Conservation (phyloP, 2,113 vertebrate species). For the Eulacestoma nigropectus region DNA sequence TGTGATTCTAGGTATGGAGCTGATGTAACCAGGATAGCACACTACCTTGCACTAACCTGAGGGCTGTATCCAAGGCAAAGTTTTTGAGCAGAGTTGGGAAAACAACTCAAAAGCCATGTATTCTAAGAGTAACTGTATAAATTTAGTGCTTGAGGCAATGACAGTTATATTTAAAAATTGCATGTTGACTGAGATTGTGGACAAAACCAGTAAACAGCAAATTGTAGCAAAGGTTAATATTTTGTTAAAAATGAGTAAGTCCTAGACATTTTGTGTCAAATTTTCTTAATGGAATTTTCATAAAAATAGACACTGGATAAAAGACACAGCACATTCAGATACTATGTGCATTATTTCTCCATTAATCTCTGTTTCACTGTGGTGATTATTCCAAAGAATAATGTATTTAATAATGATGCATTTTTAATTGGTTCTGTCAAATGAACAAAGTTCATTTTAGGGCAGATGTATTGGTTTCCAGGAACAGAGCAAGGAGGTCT, state of each 20-base stretch:
- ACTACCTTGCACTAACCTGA: not conserved
- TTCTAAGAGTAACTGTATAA: not conserved
- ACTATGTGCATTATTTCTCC: not conserved
- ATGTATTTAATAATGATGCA: not conserved
- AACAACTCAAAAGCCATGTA: not conserved
- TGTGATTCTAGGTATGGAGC: not conserved
- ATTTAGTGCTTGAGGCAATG: not conserved
- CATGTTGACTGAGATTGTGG: not conserved
- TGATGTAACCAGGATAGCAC: not conserved
- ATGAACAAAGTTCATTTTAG: not conserved
- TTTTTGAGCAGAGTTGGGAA: not conserved
- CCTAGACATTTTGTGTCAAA: not conserved
- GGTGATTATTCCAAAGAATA: not conserved
- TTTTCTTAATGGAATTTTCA: not conserved
- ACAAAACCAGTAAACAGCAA: not conserved
- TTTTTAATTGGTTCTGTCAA: not conserved
- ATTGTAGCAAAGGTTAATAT: not conserved
- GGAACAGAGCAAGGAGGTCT: not conserved
- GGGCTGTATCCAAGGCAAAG: not conserved
- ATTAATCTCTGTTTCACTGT: not conserved
- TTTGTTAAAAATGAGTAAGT: not conserved
- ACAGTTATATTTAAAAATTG: not conserved
- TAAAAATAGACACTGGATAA: not conserved
- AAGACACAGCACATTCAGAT: not conserved
- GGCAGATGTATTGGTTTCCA: not conserved